These are phyloP conservation scores for Allacma fusca DNA, from an alignment of 2,888 invertebrate species.

Conservation along the genomic window DNA sequence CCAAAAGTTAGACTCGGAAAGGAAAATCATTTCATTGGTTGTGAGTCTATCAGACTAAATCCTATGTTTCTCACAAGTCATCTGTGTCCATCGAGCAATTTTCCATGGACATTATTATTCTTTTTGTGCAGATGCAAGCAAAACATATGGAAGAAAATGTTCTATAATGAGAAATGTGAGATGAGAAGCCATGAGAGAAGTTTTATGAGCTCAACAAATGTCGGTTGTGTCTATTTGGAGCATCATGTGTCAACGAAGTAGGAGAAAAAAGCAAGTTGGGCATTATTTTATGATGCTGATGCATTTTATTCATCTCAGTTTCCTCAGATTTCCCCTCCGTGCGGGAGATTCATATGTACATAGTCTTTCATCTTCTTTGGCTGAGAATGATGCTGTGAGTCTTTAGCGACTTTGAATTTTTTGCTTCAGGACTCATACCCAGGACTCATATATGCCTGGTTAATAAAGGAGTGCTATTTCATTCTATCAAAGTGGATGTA, in stretches of 20 bases:
- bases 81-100: not conserved
- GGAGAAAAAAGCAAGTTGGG: slow-evolving; percentile 29
- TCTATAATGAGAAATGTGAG: slow-evolving; percentile 27
- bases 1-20: too few relatives aligned
- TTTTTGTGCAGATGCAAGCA: not conserved
- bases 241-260: slow-evolving; percentile 24
- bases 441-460: not conserved
- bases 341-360: not conserved
- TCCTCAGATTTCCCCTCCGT: not conserved
- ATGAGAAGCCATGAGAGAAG: not conserved
- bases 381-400: not conserved
- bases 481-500: not conserved
- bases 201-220: slow-evolving; percentile 16
- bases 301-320: slow-evolving; percentile 19
- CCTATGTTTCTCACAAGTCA: not conserved
- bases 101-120: slow-evolving; percentile 16
- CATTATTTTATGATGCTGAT: slow-evolving; percentile 31
- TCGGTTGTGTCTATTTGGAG: slow-evolving; percentile 11
- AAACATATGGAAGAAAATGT: slow-evolving; percentile 16
- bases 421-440: not conserved
- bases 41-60: not conserved
- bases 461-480: too few relatives aligned
- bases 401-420: not conserved
- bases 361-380: not conserved
- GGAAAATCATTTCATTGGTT: too few relatives aligned